phyloP scores from a whole-genome alignment of 2,797 vertebrate species.

The Hypotaenidia okinawae region DNA sequence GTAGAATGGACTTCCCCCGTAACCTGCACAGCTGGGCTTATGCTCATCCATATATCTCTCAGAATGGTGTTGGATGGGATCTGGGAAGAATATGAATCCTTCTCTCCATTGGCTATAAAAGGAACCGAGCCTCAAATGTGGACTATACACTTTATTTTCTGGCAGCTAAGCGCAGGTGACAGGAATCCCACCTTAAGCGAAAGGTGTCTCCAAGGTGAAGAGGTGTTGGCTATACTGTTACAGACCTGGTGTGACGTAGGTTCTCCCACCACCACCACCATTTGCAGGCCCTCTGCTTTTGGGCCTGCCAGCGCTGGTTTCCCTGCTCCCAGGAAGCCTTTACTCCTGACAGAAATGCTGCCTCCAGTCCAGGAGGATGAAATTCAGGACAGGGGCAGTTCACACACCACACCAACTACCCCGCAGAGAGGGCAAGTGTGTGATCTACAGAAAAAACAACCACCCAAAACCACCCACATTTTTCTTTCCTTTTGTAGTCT shows the following conservation, averaged over 20 bases:
- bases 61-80: background rate
- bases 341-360: background rate
- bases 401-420: background rate
- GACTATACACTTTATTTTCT: background rate
- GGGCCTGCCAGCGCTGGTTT: background rate
- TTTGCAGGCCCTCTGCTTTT: background rate
- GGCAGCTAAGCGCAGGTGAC: background rate
- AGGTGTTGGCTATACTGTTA: background rate
- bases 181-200: background rate
- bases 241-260: background rate
- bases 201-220: background rate
- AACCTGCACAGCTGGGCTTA: background rate
- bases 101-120: background rate
- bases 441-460: background rate
- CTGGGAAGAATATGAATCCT: background rate
- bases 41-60: background rate
- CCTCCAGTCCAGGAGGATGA: background rate
- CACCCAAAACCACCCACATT: background rate
- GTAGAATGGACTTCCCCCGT: background rate
- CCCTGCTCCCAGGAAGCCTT: background rate
- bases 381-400: background rate
- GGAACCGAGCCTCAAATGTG: background rate
- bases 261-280: no score
- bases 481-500: background rate
- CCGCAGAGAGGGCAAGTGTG: background rate